A percentile compares a stretch with the other conserved stretches of the same genome.
These are phyloP conservation scores for Diarsia brunnea DNA, from an alignment of 2,888 invertebrate genomes.

Conservation along the genomic window DNA sequence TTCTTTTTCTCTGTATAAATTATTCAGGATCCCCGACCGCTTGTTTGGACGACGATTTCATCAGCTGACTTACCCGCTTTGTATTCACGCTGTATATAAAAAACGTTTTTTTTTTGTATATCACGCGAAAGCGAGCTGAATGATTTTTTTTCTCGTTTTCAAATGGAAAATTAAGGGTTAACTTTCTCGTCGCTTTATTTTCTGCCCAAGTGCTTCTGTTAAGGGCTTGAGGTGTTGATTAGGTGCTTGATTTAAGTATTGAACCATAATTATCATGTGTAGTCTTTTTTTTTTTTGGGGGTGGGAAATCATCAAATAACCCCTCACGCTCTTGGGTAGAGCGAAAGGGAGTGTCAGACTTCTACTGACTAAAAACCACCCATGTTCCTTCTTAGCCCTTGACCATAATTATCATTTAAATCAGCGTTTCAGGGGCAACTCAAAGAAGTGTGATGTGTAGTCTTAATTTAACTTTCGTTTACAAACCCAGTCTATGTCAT, in stretches of 20 bases:
- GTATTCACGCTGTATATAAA: constrained; percentile 68
- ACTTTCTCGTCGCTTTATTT: constrained; percentile 49
- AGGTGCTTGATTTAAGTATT: constrained; percentile 15
- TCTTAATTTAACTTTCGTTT: not conserved
- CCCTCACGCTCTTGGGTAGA: too few species aligned
- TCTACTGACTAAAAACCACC: too few species aligned
- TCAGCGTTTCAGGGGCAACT: not conserved
- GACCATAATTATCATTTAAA: not conserved
- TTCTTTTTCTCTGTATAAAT: constrained; percentile 83
- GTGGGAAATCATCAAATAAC: too few species aligned
- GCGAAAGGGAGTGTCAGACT: too few species aligned
- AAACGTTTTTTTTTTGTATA: constrained; percentile 55
- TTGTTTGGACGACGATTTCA: constrained; percentile 82
- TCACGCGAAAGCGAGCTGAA: constrained; percentile 21
- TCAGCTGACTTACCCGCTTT: constrained; percentile 75
- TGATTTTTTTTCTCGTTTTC: constrained; percentile 45
- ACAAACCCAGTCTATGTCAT: not conserved
- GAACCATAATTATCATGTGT: not conserved
- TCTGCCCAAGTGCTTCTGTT: constrained; percentile 27
- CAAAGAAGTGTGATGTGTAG: not conserved
- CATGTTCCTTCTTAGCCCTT: too few species aligned
- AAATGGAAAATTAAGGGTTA: constrained; percentile 56
- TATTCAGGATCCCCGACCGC: constrained; percentile 81
- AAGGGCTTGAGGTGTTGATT: constrained; percentile 36
- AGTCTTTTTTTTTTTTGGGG: too few species aligned